A percentile compares a stretch with the other conserved stretches of the same genome.
These are phyloP conservation scores for Urocyon cinereoargenteus DNA, from an alignment of 2,797 vertebrate species.

Conservation along the genomic window DNA sequence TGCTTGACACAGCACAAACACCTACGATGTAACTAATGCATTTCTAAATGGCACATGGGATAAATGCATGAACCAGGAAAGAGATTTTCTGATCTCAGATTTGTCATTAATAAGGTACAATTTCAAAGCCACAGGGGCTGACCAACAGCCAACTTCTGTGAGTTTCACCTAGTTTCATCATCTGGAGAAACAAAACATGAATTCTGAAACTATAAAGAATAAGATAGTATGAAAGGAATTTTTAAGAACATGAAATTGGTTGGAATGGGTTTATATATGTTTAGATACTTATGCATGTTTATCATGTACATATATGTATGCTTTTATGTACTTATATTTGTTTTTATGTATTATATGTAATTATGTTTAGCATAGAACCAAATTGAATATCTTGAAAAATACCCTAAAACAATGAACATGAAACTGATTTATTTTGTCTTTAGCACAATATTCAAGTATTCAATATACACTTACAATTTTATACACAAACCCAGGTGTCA, in stretches of 20 bases:
- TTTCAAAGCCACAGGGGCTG: not conserved
- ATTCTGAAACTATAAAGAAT: not conserved
- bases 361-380: slow-evolving; percentile 16
- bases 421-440: not conserved
- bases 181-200: slow-evolving; percentile 24
- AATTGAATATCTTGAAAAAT: slow-evolving; percentile 47
- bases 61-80: not conserved
- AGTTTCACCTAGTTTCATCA: not conserved
- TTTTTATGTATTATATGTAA: not conserved
- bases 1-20: not conserved
- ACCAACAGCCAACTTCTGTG: not conserved
- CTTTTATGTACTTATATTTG: not conserved
- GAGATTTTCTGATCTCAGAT: slow-evolving; percentile 17
- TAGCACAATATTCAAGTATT: slow-evolving; percentile 17
- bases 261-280: not conserved
- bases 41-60: not conserved
- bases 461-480: not conserved
- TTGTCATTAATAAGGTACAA: not conserved
- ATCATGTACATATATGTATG: not conserved
- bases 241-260: not conserved
- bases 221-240: not conserved
- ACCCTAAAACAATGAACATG: not conserved
- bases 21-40: not conserved
- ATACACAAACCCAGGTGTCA: not conserved
- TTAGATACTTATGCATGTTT: not conserved